Base-by-base conservation (phyloP, 2,888 invertebrate species). In the Nomada fucata region DNA sequence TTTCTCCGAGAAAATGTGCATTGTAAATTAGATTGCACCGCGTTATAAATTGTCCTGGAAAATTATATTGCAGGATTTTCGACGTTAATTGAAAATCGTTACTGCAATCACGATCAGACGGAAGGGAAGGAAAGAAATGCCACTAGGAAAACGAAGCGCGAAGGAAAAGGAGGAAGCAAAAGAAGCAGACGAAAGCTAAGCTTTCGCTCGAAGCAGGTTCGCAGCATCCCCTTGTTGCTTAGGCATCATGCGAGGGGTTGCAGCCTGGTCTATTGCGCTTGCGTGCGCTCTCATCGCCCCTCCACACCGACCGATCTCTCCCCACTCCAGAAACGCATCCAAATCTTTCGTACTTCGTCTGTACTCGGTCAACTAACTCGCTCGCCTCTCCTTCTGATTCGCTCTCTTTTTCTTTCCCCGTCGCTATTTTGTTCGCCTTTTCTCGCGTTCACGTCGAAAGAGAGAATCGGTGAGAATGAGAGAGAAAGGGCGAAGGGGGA, bases 181-280 rank as follows among this genome's bases (percentile, higher is more conserved):
- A 73, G 68, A 81, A 67, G 84, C 65, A 84, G 79, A 72, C 36
- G 69, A 85, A 75, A 80, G 76, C 68, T 74, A 71, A 72, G 81
- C 75, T 75, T 73, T 89, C 83, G 85, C 80, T 80, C 82, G 89
- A 83, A 84, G 88, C 86, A 90, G 88, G 87, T 88, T 90, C 86
- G 88, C 88, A 90, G 88, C 90, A 89, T 90, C 89, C 90, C 89
- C 87, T 75, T 80, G 76, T 75, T 79, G 74, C 84, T 75, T 79
- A 72, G 85, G 73, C 78, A 82, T 82, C 71, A 74, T 63, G 71
- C 73, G 75, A 85, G 86, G 87, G 85, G 85, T 85, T 85, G 80
- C 70, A 86, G 76, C 76, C 72, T 26, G 67, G 13, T 57, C 11
- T 18, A 13, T 4, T 53, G 82, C 89, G 89, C 89, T 50, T 89